These are phyloP conservation scores for Diprion similis DNA, from an alignment of 1,140 invertebrate species.

Conservation along the genomic window DNA sequence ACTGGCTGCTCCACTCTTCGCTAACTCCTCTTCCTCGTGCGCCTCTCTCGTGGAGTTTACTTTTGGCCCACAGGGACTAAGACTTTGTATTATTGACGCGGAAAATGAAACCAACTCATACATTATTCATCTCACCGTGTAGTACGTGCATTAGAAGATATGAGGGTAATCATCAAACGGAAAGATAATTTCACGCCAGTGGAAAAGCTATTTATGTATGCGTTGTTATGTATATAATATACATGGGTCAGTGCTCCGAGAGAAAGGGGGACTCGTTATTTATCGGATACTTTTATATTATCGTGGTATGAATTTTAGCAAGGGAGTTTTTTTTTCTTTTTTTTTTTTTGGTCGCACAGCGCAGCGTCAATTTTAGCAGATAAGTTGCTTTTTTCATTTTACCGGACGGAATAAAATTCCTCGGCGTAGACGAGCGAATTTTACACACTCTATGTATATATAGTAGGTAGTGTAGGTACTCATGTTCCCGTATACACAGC, in stretches of 20 bases:
- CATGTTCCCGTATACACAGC: neutral
- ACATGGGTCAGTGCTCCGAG: neutral
- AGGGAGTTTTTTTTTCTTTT: too few relatives aligned
- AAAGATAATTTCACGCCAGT: slow-evolving; percentile 5
- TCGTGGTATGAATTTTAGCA: neutral
- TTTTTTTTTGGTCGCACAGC: neutral
- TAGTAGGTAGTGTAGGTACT: too few relatives aligned
- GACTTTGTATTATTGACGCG: slow-evolving; percentile 7
- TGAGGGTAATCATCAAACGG: slow-evolving; percentile 7
- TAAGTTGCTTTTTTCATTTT: neutral
- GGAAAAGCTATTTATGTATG: neutral
- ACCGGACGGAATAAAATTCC: neutral
- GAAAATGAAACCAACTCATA: slow-evolving; percentile 7
- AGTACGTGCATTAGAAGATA: neutral
- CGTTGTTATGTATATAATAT: neutral
- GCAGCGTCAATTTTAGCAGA: neutral
- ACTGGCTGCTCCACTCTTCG: neutral
- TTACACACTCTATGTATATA: neutral
- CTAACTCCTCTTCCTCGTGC: neutral
- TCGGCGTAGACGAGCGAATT: neutral
- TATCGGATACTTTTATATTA: neutral
- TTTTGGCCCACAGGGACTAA: neutral
- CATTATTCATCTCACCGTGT: neutral
- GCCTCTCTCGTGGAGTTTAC: neutral
- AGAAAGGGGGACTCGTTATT: neutral